Evolutionary conservation across 37 sponge, comb jelly and placozoan genomes (phyloP).

Genomic region (Halichondria panicea): DNA sequence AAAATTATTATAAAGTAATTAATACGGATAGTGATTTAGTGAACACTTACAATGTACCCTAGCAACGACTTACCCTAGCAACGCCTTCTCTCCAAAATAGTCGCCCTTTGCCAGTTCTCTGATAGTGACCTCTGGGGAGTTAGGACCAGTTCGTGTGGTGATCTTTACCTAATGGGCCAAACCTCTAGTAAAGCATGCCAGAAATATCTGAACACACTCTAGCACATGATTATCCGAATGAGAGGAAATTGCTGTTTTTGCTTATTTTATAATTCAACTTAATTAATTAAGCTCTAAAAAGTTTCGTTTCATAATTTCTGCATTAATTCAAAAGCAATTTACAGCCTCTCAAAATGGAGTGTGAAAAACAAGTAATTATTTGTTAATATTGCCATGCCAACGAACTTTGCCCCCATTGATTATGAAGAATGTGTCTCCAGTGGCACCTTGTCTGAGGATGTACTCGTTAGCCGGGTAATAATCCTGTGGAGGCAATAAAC

Average conservation of each 20-base stretch:
- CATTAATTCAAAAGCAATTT: no score
- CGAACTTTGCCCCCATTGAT: conserved; percentile 89
- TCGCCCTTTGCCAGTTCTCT: conserved; percentile 76
- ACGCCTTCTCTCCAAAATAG: conserved; percentile 95
- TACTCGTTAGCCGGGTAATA: conserved; percentile 86
- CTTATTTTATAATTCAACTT: no score
- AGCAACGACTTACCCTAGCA: conserved; percentile 69
- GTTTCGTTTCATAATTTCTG: no score
- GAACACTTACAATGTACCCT: background rate
- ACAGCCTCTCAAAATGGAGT: no score
- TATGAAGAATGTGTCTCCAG: conserved; percentile 98
- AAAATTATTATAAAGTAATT: background rate
- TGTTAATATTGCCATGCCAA: no score
- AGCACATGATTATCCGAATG: no score
- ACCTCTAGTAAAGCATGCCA: no score
- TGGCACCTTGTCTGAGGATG: conserved; percentile 90
- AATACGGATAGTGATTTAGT: background rate
- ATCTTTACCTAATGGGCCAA: conserved; percentile 62
- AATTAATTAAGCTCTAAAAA: no score
- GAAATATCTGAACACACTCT: no score
- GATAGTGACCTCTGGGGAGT: conserved; percentile 71
- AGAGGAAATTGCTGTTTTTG: no score
- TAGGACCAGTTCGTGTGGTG: conserved; percentile 48
- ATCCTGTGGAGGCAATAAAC: conserved; percentile 51
- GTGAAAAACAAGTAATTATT: no score